Conservation (phyloP, 2,797 vertebrate species). For the Falco rusticolus region DNA sequence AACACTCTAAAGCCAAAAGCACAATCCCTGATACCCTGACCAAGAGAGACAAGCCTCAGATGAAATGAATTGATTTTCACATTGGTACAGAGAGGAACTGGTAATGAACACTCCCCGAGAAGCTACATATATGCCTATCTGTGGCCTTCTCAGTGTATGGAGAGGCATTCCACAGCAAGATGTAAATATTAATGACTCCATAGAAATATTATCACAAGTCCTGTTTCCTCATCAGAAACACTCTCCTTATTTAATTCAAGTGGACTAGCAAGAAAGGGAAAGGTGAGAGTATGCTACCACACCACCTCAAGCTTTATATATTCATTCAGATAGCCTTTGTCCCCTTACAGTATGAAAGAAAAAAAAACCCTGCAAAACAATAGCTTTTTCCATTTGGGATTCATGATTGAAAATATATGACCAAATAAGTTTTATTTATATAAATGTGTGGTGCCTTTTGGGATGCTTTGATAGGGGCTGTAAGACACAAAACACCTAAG, state of each 20-base stretch:
- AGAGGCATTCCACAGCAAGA: not conserved
- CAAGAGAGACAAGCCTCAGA: not conserved
- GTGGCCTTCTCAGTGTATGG: not conserved
- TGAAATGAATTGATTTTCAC: not conserved
- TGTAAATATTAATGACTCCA: not conserved
- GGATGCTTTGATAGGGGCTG: not conserved
- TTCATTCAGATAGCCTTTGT: not conserved
- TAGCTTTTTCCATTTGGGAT: not conserved
- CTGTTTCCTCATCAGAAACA: not conserved
- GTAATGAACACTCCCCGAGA: not conserved
- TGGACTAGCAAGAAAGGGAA: not conserved
- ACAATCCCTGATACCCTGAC: not conserved
- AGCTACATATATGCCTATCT: not conserved
- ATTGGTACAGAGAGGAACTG: not conserved
- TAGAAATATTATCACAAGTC: not conserved
- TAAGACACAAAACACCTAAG: not conserved
- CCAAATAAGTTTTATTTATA: not conserved
- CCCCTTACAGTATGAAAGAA: not conserved
- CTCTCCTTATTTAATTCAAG: not conserved
- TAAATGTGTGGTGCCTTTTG: not conserved
- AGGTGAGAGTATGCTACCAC: not conserved
- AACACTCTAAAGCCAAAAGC: not conserved
- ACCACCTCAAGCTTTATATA: not conserved
- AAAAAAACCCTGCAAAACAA: not conserved
- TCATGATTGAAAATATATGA: not conserved